Evolutionary conservation across 2,888 invertebrate genomes (phyloP), one percentile per base, ranked within the genome.

Genomic region (Calameuta idolon): DNA sequence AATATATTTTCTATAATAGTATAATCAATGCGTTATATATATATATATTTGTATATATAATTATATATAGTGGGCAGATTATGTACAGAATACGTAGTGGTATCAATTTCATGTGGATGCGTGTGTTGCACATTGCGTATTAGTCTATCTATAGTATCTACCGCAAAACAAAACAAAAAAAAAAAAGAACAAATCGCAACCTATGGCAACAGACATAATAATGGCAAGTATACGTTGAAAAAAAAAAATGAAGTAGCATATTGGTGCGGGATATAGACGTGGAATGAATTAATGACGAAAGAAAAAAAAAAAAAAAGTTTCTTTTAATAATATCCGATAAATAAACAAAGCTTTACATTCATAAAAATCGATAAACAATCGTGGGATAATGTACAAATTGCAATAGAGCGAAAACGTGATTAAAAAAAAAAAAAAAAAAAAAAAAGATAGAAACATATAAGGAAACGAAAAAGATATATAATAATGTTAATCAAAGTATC

Each of bases 31-130:
- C 85, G 85, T 87, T 86, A 84, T 87, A 82, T 75, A 71, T 76
- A 69, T 77, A 74, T 78, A 75, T 78, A 74, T 81, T 77, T 80
- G 77, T 85, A 84, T 86, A 81, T 88, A 88, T 87, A 87, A 86
- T 35, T 35, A 37, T 74, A 74, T 74, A 74, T 77, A 80, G 79
- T 85, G 85, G 83, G 88, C 87, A 88, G 86, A 87, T 88, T 88
- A 90, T 90, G 81, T 90, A 90, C 90, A 90, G 87, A 89, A 90
- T 90, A 90, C 87, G 87, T 89, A 87, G 86, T 89, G 87, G 89
- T 88, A 90, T 88, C 85, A 86, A 85, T 84, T 84, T 87, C 83
- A 75, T 79, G 76, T 79, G 79, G 79, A 81, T 79, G 79, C 79
- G 76, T 76, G 78, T 82, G 79, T 82, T 81, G 80, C 81, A 86